phyloP scores from a whole-genome alignment of 1,140 invertebrate species.

The Drosophila orena region DNA sequence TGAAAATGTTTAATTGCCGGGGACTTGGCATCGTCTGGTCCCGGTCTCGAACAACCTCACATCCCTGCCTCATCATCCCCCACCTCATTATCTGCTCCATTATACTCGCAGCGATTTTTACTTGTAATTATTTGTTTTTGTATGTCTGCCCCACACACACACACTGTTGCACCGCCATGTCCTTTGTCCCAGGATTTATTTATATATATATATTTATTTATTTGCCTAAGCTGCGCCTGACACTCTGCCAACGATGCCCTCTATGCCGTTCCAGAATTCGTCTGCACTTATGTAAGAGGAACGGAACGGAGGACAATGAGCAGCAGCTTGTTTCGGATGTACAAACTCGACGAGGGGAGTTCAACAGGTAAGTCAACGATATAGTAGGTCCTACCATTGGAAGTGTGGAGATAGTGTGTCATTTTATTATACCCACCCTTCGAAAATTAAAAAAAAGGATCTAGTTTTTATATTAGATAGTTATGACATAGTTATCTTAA shows the following conservation, averaged over 20 bases:
- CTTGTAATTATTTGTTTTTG: conserved; percentile 82
- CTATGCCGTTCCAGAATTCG: conserved; percentile 22
- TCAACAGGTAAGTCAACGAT: neutral
- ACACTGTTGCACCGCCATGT: conserved; percentile 63
- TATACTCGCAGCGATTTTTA: conserved; percentile 77
- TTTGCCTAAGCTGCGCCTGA: conserved; percentile 78
- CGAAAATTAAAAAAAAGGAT: too few species aligned
- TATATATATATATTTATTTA: conserved; percentile 46
- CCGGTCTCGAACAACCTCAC: conserved; percentile 7
- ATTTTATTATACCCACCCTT: too few species aligned
- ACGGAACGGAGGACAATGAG: conserved; percentile 2
- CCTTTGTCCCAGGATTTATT: conserved; percentile 63
- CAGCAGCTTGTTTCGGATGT: conserved; percentile 21
- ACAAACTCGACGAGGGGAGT: conserved; percentile 23
- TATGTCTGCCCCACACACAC: conserved; percentile 64
- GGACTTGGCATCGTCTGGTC: conserved; percentile 51
- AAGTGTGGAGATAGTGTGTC: too few species aligned
- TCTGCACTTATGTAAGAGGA: conserved; percentile 54
- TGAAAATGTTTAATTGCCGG: conserved; percentile 81
- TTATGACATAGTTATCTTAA: too few species aligned
- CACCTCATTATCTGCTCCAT: conserved; percentile 71
- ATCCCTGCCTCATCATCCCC: conserved; percentile 24
- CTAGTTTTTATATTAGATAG: too few species aligned
- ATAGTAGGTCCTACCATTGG: neutral
- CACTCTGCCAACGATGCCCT: conserved; percentile 56